Conservation (phyloP, 2,113 vertebrate genomes). For the Alaudala cheleensis region DNA sequence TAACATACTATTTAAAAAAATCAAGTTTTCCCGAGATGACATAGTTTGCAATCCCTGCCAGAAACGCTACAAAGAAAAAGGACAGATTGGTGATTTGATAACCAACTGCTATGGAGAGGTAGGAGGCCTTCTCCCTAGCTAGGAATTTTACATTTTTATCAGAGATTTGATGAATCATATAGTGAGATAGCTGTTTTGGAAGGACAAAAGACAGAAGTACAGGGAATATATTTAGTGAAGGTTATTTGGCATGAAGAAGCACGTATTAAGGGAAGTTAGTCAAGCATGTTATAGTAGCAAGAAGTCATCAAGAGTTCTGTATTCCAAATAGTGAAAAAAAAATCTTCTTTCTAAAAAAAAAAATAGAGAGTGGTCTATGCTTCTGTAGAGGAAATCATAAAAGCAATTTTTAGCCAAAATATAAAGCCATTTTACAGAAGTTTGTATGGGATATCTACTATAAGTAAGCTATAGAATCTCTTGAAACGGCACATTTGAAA, state of each 20-base stretch:
- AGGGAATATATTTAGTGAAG: background rate
- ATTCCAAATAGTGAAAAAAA: background rate
- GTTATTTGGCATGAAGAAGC: background rate
- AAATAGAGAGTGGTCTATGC: background rate
- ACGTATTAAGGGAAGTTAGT: background rate
- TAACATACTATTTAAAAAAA: background rate
- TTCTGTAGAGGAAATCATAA: background rate
- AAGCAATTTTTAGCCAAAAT: background rate
- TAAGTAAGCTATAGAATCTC: background rate
- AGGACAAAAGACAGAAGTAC: background rate
- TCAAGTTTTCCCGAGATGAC: background rate
- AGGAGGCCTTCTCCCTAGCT: background rate
- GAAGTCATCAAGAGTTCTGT: background rate
- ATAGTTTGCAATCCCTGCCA: background rate
- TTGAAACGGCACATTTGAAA: background rate
- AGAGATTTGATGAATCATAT: constrained; percentile 19
- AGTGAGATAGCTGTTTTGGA: constrained; percentile 15
- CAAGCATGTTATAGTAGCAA: background rate
- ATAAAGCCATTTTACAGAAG: background rate
- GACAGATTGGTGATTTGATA: constrained; percentile 45
- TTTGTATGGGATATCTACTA: background rate
- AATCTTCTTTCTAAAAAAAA: background rate
- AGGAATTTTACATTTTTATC: constrained; percentile 17
- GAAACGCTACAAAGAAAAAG: background rate
- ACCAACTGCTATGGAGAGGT: constrained; percentile 5